Percentiles rank a stretch among this genome's conserved stretches.
phyloP scores from a whole-genome alignment of 2,888 invertebrate genomes.

The Melinaea menophilus region DNA sequence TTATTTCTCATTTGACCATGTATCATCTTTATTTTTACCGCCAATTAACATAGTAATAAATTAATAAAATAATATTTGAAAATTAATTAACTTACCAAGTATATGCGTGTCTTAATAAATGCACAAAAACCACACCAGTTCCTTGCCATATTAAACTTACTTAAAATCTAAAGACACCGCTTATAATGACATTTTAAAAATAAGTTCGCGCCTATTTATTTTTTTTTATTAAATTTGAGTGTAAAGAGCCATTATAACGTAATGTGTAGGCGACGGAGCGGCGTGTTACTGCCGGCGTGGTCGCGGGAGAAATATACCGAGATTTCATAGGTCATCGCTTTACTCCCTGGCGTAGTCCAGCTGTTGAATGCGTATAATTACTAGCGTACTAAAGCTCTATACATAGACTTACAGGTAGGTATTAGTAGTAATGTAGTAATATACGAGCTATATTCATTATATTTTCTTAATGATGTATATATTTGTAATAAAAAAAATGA shows the following conservation, averaged over 20 bases:
- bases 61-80: neutral
- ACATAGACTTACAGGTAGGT: too few species aligned
- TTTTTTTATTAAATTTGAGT: conserved; percentile 27
- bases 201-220: conserved; percentile 30
- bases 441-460: too few species aligned
- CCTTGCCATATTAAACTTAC: conserved; percentile 37
- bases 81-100: conserved; percentile 54
- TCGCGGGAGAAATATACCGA: conserved; percentile 38
- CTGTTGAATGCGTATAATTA: conserved; percentile 18
- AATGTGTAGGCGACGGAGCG: conserved; percentile 35
- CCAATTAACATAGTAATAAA: neutral
- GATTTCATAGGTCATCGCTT: conserved; percentile 45
- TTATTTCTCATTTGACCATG: too few species aligned
- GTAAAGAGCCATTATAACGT: conserved; percentile 24
- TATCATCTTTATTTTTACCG: neutral
- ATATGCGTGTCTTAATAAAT: conserved; percentile 50
- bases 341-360: conserved; percentile 30
- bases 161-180: conserved; percentile 10
- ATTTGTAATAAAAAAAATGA: too few species aligned
- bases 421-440: too few species aligned
- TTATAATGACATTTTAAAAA: conserved; percentile 13
- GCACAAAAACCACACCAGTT: conserved; percentile 45
- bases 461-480: too few species aligned
- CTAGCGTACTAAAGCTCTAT: neutral
- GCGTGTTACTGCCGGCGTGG: conserved; percentile 47